Evolutionary conservation across 2,888 invertebrate species (phyloP), one percentile per base, ranked within the genome.

Genomic region (Caradrina clavipalpis): DNA sequence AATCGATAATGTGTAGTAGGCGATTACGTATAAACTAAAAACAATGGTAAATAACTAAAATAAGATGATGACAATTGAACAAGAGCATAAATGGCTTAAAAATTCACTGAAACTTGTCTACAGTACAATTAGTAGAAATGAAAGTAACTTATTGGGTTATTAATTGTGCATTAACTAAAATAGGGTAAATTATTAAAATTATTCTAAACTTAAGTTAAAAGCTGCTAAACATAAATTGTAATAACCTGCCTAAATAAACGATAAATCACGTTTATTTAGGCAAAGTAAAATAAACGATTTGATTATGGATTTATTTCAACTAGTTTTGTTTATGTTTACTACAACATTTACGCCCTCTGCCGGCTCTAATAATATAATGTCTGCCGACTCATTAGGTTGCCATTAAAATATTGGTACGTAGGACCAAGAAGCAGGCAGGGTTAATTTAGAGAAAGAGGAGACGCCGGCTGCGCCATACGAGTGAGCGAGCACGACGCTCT

Each of bases 1-100:
- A 88, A 91, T 90, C 90, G 89, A 92, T 93, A 93, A 95, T 95
- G 96, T 96, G 96, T 95, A 95, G 95, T 92, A 95, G 95, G 95
- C 93, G 89, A 92, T 93, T 93, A 94, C 91, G 89, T 92, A 89
- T 88, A 90, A 91, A 78, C 62, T 89, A 90, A 92, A 92, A 89
- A 91, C 74, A 91, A 90, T 90, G 81, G 85, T 90, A 91, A 88
- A 82, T 86, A 86, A 87, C 87, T 83, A 80, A 87, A 87, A 76
- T 11, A 76, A 76, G 69, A 78, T 64, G 71, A 42, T 69, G 73
- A 81, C 69, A 77, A 67, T 57, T 59, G 42, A 76, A 78, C 59
- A 84, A 63, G 62, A 64, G 63, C 66, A 72, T 78, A 78, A 65
- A 82, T 58, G 63, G 58, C 73, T 81, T 74, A 84, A 69, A 85